Base-by-base conservation (phyloP, 1,140 invertebrate genomes). In the Melanaphis sacchari region DNA sequence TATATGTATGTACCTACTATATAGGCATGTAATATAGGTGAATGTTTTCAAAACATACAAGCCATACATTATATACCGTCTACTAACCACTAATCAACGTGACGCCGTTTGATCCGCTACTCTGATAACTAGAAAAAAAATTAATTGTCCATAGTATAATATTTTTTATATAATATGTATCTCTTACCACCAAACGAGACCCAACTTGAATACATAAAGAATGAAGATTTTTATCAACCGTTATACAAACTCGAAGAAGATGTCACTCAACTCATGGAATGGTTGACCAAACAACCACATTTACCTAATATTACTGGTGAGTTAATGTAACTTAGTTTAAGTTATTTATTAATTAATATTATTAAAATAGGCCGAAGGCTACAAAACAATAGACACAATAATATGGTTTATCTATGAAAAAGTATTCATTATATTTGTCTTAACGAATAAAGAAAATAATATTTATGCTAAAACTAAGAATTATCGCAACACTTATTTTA, bases 261-360 rank as follows among this genome's bases (percentile, higher is more conserved):
- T 41, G 91, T 92, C 31, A 92, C 91, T 38, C 91, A 52, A 22
- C 91, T 92, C 43, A 92, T 92, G 9, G 91, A 92, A n/a, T 92
- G 91, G 91, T 22, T 92, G n/a, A 38, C 76, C 41, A 92, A 92
- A 52, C 91, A 92, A 38, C 91, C 91, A 21, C 91, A 92, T n/a
- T 92, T 92, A 84, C 91, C 91, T 9, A 52, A 92, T 21, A 81
- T 92, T 38, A 92, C 91, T 8, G 91, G 91, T 92, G 40, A 91
- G 49, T 88, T 49, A 36, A 1, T 38, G 38, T 22, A 82, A 38
- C 36, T 81, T 82, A 81, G 59, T n/a, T n/a, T 66, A n/a, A 21
- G 18, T 11, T 49, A 49, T 49, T 18, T 49, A 49, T 49, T 49
- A 49, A 21, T 18, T 49, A 2, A 49, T 15, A 49, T 49, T 15